These are phyloP conservation scores for Argentina silus DNA, from an alignment of 2,797 vertebrate species.

Conservation along the genomic window DNA sequence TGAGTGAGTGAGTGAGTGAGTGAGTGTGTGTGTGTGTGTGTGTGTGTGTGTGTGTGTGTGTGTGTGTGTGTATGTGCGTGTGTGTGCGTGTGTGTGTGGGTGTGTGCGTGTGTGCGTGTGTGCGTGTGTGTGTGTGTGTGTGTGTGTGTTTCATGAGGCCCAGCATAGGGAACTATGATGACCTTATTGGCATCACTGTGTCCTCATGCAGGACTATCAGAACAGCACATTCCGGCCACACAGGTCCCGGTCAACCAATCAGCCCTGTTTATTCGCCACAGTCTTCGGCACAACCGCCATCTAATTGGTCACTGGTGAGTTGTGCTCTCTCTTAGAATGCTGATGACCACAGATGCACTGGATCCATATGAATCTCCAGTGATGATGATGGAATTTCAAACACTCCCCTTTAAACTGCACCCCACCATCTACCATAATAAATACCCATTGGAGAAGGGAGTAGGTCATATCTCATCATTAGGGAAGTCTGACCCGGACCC, in stretches of 20 bases:
- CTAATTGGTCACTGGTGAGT: constrained; percentile 92
- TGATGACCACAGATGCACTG: constrained; percentile 80
- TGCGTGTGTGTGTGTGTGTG: constrained; percentile 13
- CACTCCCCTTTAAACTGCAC: constrained; percentile 30
- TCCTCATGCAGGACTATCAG: constrained; percentile 82
- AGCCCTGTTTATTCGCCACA: constrained; percentile 73
- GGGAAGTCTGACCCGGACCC: constrained; percentile 24
- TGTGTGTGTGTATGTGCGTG: not conserved
- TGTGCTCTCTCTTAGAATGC: constrained; percentile 77
- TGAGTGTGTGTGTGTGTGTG: too few relatives aligned
- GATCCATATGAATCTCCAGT: constrained; percentile 73
- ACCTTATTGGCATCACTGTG: constrained; percentile 81
- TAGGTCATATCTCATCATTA: constrained; percentile 11
- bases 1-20: too few relatives aligned
- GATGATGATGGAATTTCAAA: constrained; percentile 51
- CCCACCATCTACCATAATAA: constrained; percentile 30
- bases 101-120: constrained; percentile 8
- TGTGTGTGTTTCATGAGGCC: constrained; percentile 60
- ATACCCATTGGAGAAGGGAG: constrained; percentile 38
- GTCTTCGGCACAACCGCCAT: constrained; percentile 80
- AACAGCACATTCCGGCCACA: constrained; percentile 82
- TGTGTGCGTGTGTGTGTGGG: constrained; percentile 3
- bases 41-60: too few relatives aligned
- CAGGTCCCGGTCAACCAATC: constrained; percentile 78
- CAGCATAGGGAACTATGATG: constrained; percentile 82